Evolutionary conservation across 2,113 vertebrate genomes (phyloP).

Genomic region (Sylvia atricapilla): DNA sequence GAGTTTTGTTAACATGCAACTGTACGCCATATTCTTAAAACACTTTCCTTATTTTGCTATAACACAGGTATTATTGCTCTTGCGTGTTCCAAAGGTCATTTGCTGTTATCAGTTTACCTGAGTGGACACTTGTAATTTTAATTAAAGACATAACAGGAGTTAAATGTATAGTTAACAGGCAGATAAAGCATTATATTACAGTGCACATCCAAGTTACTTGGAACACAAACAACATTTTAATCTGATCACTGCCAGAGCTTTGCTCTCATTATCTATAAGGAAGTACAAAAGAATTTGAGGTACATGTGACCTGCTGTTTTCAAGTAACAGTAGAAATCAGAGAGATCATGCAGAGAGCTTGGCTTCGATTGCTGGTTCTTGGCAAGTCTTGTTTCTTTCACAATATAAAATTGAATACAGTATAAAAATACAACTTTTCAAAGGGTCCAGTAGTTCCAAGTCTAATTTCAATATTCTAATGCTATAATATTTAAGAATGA

Average conservation of each 20-base stretch:
- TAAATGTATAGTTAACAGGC: neutral
- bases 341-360: neutral
- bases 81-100: neutral
- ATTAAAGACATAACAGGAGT: neutral
- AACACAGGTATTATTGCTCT: conserved; percentile 32
- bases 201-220: neutral
- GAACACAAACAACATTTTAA: neutral
- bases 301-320: neutral
- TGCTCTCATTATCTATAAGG: neutral
- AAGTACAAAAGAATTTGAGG: neutral
- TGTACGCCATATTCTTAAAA: neutral
- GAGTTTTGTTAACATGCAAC: neutral
- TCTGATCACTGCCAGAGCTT: neutral
- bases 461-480: conserved; percentile 16
- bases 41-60: neutral
- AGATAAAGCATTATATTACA: neutral
- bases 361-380: neutral
- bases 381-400: neutral
- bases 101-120: neutral
- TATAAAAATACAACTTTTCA: conserved; percentile 58
- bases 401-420: conserved; percentile 38
- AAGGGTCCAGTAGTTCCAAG: neutral
- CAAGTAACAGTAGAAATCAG: conserved; percentile 35
- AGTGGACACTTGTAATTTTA: neutral
- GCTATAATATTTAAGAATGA: neutral